phyloP scores from a whole-genome alignment of 2,113 vertebrate species.

The Nicator chloris region DNA sequence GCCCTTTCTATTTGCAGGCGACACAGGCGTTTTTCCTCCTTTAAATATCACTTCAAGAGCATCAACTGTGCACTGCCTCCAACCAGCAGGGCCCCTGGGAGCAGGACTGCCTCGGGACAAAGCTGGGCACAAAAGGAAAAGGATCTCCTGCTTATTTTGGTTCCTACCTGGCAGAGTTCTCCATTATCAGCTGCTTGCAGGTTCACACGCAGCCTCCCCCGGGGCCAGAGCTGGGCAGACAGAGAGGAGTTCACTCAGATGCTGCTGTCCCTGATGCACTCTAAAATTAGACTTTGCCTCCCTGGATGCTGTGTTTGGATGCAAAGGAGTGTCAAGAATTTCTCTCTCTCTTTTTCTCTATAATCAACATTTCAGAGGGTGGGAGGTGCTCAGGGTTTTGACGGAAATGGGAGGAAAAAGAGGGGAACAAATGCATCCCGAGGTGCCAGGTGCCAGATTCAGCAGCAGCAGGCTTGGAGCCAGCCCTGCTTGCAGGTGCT shows the following conservation, averaged over 20 bases:
- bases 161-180: constrained; percentile 26
- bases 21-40: fast-evolving
- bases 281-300: constrained; percentile 69
- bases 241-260: constrained; percentile 54
- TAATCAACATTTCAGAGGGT: background rate
- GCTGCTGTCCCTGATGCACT: constrained; percentile 21
- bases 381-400: background rate
- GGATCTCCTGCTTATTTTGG: constrained; percentile 16
- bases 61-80: background rate
- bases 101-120: background rate
- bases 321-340: constrained; percentile 12
- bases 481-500: background rate
- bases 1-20: background rate
- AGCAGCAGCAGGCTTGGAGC: background rate
- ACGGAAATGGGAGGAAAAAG: background rate
- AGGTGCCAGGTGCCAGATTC: background rate
- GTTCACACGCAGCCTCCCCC: constrained; percentile 46
- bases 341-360: background rate
- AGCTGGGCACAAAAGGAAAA: background rate
- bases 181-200: constrained; percentile 61
- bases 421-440: background rate
- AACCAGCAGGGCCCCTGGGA: background rate
- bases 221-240: constrained; percentile 30
- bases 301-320: constrained; percentile 34
- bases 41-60: background rate